A percentile compares a stretch with the other conserved stretches of the same genome.
Evolutionary conservation across 2,797 vertebrate genomes (phyloP).

Genomic region (Argentina silus): DNA sequence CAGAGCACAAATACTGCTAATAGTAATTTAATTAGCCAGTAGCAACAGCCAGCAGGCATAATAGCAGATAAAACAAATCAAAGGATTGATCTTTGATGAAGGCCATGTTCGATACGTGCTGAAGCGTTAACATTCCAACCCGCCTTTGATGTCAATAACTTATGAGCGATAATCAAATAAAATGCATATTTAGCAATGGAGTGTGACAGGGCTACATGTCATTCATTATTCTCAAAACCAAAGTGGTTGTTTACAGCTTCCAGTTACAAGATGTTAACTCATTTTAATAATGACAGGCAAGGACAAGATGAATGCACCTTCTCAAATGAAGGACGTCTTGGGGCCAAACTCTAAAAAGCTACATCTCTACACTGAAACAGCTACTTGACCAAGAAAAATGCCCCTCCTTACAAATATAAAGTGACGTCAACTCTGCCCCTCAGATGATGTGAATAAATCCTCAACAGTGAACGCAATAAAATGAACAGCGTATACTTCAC

Average conservation of each 20-base stretch:
- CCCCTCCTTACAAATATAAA: not conserved
- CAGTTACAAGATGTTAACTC: not conserved
- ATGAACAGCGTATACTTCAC: constrained; percentile 17
- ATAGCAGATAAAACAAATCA: not conserved
- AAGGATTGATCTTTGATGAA: not conserved
- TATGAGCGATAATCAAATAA: not conserved
- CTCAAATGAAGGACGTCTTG: not conserved
- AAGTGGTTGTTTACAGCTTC: not conserved
- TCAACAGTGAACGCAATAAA: not conserved
- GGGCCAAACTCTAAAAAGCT: not conserved
- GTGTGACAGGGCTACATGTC: not conserved
- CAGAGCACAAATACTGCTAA: not conserved
- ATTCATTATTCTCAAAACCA: not conserved
- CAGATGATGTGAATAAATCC: not conserved
- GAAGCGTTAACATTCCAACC: not conserved
- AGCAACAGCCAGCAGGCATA: not conserved
- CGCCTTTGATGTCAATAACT: not conserved
- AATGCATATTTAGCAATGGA: not conserved
- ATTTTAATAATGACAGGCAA: not conserved
- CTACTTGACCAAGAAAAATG: not conserved
- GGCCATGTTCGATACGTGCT: not conserved
- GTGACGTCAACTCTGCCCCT: not conserved
- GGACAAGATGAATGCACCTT: not conserved
- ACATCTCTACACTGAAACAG: not conserved
- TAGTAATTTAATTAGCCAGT: not conserved